phyloP scores from a whole-genome alignment of 2,797 vertebrate species.

The Amphiprion clarkii region DNA sequence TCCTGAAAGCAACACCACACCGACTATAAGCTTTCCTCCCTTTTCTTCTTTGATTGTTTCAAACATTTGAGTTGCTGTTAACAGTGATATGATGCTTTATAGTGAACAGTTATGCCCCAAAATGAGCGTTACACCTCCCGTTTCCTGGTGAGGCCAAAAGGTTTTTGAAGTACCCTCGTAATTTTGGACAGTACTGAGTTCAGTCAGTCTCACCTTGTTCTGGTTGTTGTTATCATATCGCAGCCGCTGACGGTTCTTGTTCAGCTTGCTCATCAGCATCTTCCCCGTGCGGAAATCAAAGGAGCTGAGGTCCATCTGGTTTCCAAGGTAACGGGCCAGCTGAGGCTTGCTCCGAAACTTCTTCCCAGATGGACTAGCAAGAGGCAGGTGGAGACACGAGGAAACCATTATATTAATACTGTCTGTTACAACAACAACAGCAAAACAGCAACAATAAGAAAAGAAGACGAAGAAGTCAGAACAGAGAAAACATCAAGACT shows the following conservation, averaged over 20 bases:
- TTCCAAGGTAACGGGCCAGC: slow-evolving; percentile 97
- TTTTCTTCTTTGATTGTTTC: too few relatives aligned
- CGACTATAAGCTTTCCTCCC: too few relatives aligned
- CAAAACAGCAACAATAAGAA: slow-evolving; percentile 12
- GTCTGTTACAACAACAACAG: slow-evolving; percentile 1
- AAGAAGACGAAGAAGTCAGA: background rate
- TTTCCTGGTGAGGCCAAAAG: too few relatives aligned
- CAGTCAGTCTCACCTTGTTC: slow-evolving; percentile 88
- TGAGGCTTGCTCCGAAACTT: slow-evolving; percentile 99
- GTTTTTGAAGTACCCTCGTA: too few relatives aligned
- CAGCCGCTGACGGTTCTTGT: slow-evolving; percentile 95
- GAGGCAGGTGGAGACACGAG: slow-evolving; percentile 25
- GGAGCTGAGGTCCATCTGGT: slow-evolving; percentile 97
- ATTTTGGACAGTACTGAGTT: too few relatives aligned
- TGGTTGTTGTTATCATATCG: slow-evolving; percentile 96
- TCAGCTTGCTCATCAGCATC: slow-evolving; percentile 98
- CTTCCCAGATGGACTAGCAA: slow-evolving; percentile 95
- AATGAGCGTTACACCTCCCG: too few relatives aligned
- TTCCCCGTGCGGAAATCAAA: slow-evolving; percentile 98
- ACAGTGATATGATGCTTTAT: too few relatives aligned
- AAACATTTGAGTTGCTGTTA: too few relatives aligned
- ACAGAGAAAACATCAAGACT: slow-evolving; percentile 3
- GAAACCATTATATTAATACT: slow-evolving; percentile 1
- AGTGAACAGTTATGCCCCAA: too few relatives aligned
- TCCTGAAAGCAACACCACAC: too few relatives aligned